Conservation (phyloP, 2,888 invertebrate genomes). For the Pachydiplax longipennis region DNA sequence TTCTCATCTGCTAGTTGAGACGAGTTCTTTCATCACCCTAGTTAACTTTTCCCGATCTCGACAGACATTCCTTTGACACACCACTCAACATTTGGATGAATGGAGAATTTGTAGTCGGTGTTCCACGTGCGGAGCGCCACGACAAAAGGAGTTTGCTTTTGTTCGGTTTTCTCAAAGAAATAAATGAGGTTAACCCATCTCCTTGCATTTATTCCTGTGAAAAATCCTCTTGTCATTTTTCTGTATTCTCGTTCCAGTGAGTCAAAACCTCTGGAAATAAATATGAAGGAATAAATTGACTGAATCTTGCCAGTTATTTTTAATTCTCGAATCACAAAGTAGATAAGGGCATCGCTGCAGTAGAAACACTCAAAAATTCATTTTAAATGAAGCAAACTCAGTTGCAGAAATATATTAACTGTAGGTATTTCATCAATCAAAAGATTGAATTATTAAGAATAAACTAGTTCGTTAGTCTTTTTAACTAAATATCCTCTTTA, state of each 20-base stretch:
- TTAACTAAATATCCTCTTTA: too few relatives aligned
- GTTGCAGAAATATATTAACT: too few relatives aligned
- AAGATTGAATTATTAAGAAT: too few relatives aligned
- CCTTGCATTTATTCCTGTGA: background rate
- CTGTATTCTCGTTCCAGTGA: background rate
- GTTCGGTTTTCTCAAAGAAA: background rate
- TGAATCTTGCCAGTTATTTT: background rate
- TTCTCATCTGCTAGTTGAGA: background rate
- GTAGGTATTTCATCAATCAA: too few relatives aligned
- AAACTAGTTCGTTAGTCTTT: too few relatives aligned
- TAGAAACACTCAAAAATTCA: too few relatives aligned
- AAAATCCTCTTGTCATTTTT: background rate
- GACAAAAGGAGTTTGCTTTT: background rate
- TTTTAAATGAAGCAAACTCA: too few relatives aligned
- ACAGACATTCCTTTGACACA: background rate
- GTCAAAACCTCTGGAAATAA: background rate
- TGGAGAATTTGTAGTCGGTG: background rate
- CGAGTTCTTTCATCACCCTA: background rate
- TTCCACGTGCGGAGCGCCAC: background rate
- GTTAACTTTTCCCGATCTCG: background rate
- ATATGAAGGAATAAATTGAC: background rate
- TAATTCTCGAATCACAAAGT: background rate
- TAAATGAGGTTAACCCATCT: background rate
- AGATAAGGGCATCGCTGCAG: too few relatives aligned
- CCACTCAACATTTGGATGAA: background rate